Percentiles rank a stretch among this genome's conserved stretches.
Conservation (phyloP, 2,113 vertebrate genomes). For the Nibea coibor region DNA sequence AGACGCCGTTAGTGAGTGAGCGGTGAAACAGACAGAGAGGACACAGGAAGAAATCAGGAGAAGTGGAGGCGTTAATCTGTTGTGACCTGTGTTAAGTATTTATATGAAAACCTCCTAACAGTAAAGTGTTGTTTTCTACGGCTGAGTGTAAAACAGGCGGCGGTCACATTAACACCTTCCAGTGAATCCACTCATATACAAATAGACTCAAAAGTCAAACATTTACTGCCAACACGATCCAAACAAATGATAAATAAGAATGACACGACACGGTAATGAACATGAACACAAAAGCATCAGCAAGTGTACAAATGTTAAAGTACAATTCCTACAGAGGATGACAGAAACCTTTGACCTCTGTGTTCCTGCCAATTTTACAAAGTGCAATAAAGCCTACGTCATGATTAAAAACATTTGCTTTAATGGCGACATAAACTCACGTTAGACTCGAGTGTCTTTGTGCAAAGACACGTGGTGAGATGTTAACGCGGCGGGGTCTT, state of each 20-base stretch:
- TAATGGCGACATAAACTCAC: not conserved
- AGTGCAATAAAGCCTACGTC: not conserved
- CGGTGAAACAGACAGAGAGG: not conserved
- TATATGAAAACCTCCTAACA: not conserved
- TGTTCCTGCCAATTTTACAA: not conserved
- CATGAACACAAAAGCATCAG: slow-evolving; percentile 8
- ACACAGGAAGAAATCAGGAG: no score
- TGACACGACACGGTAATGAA: slow-evolving; percentile 28
- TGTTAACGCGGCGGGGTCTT: not conserved
- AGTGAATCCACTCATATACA: not conserved
- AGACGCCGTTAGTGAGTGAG: no score
- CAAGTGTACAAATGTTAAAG: not conserved
- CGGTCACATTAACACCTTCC: not conserved
- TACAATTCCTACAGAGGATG: not conserved
- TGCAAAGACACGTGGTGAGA: slow-evolving; percentile 2
- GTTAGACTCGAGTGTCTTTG: not conserved
- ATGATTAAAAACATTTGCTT: slow-evolving; percentile 17
- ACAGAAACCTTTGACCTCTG: not conserved
- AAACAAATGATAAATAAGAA: slow-evolving; percentile 52
- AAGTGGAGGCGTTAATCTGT: not conserved
- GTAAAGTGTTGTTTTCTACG: not conserved
- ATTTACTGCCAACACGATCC: slow-evolving; percentile 48
- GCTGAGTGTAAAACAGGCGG: not conserved
- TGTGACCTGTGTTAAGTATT: not conserved
- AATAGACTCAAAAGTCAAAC: slow-evolving; percentile 22